Evolutionary conservation across 2,797 vertebrate species (phyloP).

Genomic region (Chelonia mydas): DNA sequence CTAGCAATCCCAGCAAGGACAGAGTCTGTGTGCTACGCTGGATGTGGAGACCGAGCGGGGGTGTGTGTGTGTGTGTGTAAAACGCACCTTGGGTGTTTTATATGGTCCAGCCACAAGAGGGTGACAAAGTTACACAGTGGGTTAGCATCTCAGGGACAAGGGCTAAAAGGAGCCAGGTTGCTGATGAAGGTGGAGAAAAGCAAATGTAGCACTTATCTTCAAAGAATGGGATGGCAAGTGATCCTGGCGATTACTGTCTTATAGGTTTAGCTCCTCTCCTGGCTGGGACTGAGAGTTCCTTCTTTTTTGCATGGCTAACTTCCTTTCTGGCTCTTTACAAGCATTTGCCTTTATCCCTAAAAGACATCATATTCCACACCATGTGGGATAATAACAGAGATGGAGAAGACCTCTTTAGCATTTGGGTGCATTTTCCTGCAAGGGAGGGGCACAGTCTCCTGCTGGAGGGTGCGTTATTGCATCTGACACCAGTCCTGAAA

Average conservation of each 20-base stretch:
- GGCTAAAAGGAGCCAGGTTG: background rate
- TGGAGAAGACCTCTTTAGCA: background rate
- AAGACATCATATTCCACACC: too few relatives aligned
- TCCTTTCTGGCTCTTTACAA: background rate
- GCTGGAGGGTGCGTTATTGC: background rate
- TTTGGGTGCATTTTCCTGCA: background rate
- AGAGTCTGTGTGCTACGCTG: too few relatives aligned
- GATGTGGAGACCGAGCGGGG: rapidly evolving
- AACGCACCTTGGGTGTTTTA: too few relatives aligned
- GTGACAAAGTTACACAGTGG: too few relatives aligned
- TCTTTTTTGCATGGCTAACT: background rate
- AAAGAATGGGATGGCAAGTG: background rate
- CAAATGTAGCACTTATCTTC: background rate
- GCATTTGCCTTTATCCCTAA: background rate
- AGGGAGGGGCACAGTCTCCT: background rate
- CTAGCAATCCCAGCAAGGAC: background rate
- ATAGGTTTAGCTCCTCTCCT: background rate
- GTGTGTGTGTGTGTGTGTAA: too few relatives aligned
- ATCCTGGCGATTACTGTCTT: background rate
- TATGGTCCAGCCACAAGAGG: background rate
- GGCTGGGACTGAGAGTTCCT: background rate
- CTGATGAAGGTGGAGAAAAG: background rate
- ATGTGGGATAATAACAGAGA: background rate
- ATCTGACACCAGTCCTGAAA: background rate
- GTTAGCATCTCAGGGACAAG: too few relatives aligned